phyloP scores from a whole-genome alignment of 1,140 invertebrate species.

The Musca vetustissima region DNA sequence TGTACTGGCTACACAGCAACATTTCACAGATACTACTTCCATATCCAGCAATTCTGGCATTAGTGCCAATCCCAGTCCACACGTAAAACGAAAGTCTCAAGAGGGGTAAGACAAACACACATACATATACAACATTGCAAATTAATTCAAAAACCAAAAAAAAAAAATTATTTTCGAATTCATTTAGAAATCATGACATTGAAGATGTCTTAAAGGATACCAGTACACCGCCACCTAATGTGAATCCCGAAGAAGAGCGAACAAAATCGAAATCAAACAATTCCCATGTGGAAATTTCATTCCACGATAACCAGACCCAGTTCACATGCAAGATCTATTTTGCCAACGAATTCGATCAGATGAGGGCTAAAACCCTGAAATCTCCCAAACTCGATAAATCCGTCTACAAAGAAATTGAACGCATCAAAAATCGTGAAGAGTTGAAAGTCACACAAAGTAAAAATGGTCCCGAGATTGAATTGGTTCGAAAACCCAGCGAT shows the following conservation, averaged over 20 bases:
- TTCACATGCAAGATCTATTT: slow-evolving; percentile 86
- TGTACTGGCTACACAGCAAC: slow-evolving; percentile 6
- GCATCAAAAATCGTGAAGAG: slow-evolving; percentile 51
- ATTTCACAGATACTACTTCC: not conserved
- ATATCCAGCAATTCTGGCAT: slow-evolving; percentile 2
- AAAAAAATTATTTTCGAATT: not conserved
- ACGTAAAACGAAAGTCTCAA: slow-evolving; percentile 38
- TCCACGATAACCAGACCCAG: slow-evolving; percentile 67
- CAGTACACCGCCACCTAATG: not conserved
- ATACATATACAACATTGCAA: not conserved
- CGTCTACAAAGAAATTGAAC: slow-evolving; percentile 44
- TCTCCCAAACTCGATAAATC: slow-evolving; percentile 43
- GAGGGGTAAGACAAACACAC: slow-evolving; percentile 28
- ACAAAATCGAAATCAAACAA: slow-evolving; percentile 49
- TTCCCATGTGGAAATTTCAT: slow-evolving; percentile 69
- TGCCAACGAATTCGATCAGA: slow-evolving; percentile 80
- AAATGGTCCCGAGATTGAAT: slow-evolving; percentile 44
- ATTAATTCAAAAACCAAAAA: too few relatives aligned
- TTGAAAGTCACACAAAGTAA: slow-evolving; percentile 51
- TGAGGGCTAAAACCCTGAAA: slow-evolving; percentile 61
- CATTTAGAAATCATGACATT: slow-evolving; percentile 28
- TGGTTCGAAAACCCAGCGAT: slow-evolving; percentile 48
- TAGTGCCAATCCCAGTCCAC: slow-evolving; percentile 40
- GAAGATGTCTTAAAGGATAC: slow-evolving; percentile 32
- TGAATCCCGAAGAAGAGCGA: slow-evolving; percentile 36